phyloP scores from a whole-genome alignment of 2,888 invertebrate genomes.

The Metopia argyrocephala region DNA sequence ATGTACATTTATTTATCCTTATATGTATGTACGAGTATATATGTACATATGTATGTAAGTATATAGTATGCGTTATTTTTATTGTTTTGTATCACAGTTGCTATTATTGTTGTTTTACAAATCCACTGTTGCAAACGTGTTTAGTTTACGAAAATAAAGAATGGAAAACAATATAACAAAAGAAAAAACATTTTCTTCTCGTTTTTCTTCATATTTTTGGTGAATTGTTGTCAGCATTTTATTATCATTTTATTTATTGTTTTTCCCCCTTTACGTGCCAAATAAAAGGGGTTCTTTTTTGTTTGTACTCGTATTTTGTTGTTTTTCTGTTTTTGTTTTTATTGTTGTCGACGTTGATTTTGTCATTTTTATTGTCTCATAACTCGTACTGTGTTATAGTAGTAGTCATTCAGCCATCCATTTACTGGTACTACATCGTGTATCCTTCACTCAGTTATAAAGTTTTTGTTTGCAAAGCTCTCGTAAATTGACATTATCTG shows the following conservation, averaged over 20 bases:
- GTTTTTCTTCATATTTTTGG: slow-evolving; percentile 19
- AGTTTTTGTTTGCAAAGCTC: slow-evolving; percentile 62
- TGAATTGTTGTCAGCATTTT: slow-evolving; percentile 57
- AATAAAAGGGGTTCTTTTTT: slow-evolving; percentile 7
- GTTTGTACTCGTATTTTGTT: not conserved
- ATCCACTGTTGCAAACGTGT: slow-evolving; percentile 46
- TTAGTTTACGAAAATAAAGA: slow-evolving; percentile 41
- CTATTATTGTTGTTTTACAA: slow-evolving; percentile 12
- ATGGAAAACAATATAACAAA: slow-evolving; percentile 14
- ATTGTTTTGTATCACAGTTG: not conserved
- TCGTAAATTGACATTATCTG: slow-evolving; percentile 60
- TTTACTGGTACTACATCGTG: not conserved
- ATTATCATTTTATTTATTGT: slow-evolving; percentile 6
- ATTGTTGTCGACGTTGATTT: not conserved
- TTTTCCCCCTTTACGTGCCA: no score
- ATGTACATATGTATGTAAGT: not conserved
- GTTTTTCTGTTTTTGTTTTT: not conserved
- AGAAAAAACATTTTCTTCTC: not conserved
- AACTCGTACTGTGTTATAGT: no score
- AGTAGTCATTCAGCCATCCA: no score
- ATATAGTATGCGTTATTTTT: not conserved
- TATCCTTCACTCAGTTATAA: slow-evolving; percentile 12
- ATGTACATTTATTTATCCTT: no score
- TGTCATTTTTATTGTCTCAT: slow-evolving; percentile 7
- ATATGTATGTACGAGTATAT: no score